phyloP scores from a whole-genome alignment of 2,888 invertebrate species.

The Bombyx huttoni region DNA sequence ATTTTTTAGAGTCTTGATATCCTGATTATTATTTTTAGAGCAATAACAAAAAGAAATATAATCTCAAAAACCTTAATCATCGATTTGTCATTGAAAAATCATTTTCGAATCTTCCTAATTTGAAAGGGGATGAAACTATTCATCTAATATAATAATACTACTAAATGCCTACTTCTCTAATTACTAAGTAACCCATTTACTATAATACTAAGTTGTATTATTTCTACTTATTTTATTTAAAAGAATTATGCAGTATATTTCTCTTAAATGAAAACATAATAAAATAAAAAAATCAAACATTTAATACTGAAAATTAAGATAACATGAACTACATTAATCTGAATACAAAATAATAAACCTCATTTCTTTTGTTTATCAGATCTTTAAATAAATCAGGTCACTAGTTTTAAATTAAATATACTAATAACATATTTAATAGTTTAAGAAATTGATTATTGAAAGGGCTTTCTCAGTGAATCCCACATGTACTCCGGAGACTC shows the following conservation, averaged over 20 bases:
- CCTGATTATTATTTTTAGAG: too few species aligned
- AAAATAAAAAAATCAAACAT: not conserved
- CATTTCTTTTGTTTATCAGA: not conserved
- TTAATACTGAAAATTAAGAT: not conserved
- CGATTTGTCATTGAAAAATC: too few species aligned
- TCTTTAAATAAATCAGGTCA: slow-evolving; percentile 32
- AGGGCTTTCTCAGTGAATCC: slow-evolving; percentile 78
- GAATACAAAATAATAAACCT: slow-evolving; percentile 1
- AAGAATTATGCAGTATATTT: not conserved
- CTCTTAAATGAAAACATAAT: not conserved
- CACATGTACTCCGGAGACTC: slow-evolving; percentile 81
- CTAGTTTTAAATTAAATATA: slow-evolving; percentile 24
- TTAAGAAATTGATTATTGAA: slow-evolving; percentile 54
- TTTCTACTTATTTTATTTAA: not conserved
- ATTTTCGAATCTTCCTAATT: too few species aligned
- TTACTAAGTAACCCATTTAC: too few species aligned
- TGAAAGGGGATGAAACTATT: too few species aligned
- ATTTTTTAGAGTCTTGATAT: too few species aligned
- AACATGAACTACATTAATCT: not conserved
- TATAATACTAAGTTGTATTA: not conserved
- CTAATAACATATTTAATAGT: slow-evolving; percentile 3
- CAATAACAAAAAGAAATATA: too few species aligned
- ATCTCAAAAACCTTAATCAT: too few species aligned
- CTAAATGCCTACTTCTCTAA: too few species aligned
- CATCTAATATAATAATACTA: too few species aligned